Evolutionary conservation across 1,140 invertebrate genomes (phyloP).

Genomic region (Neodiprion pinetum): DNA sequence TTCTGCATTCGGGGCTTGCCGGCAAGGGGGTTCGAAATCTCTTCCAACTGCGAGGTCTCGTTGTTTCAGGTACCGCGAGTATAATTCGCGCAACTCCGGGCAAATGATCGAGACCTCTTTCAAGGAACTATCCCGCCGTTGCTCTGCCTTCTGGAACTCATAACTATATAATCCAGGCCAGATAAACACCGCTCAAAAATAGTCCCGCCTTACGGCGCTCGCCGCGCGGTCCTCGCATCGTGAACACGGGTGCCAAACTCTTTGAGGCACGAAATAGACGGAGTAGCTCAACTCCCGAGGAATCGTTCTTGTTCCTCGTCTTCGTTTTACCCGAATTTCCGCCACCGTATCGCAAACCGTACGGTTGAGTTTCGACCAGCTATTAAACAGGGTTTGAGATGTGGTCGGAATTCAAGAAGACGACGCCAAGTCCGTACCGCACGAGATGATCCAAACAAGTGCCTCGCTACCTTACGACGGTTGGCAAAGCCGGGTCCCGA

Average conservation of each 20-base stretch:
- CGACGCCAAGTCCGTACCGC: no score
- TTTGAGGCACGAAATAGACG: no score
- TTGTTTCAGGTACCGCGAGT: neutral
- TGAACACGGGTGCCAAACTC: neutral
- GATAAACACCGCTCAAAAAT: constrained; percentile 59
- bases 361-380: no score
- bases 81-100: neutral
- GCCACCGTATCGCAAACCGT: no score
- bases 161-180: constrained; percentile 58
- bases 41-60: neutral
- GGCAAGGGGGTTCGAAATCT: no score
- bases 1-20: no score
- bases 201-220: constrained; percentile 32
- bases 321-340: no score
- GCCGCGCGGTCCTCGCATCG: constrained; percentile 3
- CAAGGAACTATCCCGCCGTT: constrained; percentile 48
- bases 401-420: no score
- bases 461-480: neutral
- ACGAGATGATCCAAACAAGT: no score
- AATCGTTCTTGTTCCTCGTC: no score
- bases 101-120: constrained; percentile 46
- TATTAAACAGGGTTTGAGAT: no score
- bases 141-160: constrained; percentile 55
- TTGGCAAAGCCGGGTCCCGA: neutral
- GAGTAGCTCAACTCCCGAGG: no score